A percentile compares a stretch with the other conserved stretches of the same genome.
Conservation (phyloP, 2,888 invertebrate genomes). For the Heliconius ismenius region DNA sequence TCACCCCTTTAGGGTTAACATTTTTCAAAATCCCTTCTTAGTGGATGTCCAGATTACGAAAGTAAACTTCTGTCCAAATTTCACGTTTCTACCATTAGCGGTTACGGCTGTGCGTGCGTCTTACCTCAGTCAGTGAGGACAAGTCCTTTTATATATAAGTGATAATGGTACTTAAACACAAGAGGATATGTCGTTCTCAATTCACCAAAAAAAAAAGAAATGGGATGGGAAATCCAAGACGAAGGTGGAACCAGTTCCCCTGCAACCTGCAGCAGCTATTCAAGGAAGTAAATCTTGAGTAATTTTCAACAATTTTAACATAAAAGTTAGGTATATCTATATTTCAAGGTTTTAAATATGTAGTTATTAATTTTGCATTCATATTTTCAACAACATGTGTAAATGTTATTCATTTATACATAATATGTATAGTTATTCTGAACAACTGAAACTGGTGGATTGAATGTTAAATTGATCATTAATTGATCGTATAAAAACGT, state of each 20-base stretch:
- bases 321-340: background rate
- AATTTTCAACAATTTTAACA: background rate
- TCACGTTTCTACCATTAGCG: too few species aligned
- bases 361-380: background rate
- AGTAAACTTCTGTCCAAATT: too few species aligned
- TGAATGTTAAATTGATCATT: slow-evolving; percentile 22
- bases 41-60: too few species aligned
- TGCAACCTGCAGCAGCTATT: slow-evolving; percentile 1
- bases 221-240: background rate
- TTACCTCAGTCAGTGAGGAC: too few species aligned
- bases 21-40: too few species aligned
- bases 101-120: too few species aligned
- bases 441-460: slow-evolving; percentile 9
- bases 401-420: background rate
- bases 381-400: background rate
- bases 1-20: too few species aligned
- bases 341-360: background rate
- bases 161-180: background rate
- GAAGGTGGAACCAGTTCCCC: slow-evolving; percentile 8
- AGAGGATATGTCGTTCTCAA: background rate
- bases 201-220: background rate
- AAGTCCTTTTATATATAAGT: too few species aligned
- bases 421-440: background rate
- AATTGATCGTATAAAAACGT: background rate
- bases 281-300: too few species aligned